Percentiles rank a stretch among this genome's conserved stretches.
phyloP scores from a whole-genome alignment of 2,797 vertebrate species.

The Pipistrellus kuhlii region DNA sequence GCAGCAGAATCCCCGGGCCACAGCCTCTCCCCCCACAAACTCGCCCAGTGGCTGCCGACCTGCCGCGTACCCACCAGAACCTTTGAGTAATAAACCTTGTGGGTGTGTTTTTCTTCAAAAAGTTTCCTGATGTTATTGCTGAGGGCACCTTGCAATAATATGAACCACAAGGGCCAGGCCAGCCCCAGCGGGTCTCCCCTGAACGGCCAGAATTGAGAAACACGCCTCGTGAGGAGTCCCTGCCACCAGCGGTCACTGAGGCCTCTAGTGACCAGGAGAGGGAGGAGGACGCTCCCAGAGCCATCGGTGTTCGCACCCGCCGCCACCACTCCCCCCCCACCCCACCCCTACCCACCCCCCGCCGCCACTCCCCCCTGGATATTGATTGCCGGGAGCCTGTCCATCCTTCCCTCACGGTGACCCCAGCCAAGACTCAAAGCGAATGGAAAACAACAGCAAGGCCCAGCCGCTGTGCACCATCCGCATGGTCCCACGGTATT shows the following conservation, averaged over 20 bases:
- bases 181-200: rapidly evolving
- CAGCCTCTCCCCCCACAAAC: not conserved
- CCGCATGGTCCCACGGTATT: too few species aligned
- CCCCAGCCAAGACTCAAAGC: not conserved
- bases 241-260: not conserved
- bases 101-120: not conserved
- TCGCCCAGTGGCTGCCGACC: not conserved
- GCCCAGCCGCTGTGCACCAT: not conserved
- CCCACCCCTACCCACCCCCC: too few species aligned
- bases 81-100: not conserved
- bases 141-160: not conserved
- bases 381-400: rapidly evolving
- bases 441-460: not conserved
- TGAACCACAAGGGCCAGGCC: not conserved
- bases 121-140: not conserved
- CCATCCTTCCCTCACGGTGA: not conserved
- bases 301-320: not conserved
- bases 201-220: not conserved
- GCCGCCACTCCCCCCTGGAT: too few species aligned
- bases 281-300: not conserved
- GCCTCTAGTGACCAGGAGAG: not conserved
- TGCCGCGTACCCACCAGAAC: not conserved
- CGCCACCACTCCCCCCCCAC: too few species aligned
- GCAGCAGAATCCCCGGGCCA: not conserved
- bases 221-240: not conserved